Conservation (phyloP, 1,140 invertebrate genomes). For the Leptonema lineaticorne region DNA sequence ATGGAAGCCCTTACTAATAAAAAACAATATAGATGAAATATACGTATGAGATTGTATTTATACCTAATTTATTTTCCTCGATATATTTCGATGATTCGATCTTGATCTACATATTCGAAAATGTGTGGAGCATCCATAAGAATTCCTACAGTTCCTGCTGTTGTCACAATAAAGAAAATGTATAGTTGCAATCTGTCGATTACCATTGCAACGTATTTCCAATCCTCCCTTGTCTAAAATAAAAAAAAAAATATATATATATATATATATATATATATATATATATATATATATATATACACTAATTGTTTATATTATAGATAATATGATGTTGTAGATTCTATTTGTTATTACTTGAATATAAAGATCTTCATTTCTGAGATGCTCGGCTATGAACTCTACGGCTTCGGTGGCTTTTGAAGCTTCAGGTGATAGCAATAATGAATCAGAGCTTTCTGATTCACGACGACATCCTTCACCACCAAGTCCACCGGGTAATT, state of each 20-base stretch:
- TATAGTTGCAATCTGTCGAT: constrained; percentile 96
- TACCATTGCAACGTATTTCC: constrained; percentile 99
- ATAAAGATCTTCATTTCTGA: constrained; percentile 94
- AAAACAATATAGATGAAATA: constrained; percentile 1
- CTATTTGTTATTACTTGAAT: constrained; percentile 75
- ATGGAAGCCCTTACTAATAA: constrained; percentile 24
- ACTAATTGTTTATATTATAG: neutral
- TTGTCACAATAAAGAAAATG: constrained; percentile 96
- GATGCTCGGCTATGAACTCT: constrained; percentile 96
- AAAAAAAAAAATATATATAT: neutral
- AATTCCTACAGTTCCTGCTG: constrained; percentile 93
- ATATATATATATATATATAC: neutral
- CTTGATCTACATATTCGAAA: constrained; percentile 98
- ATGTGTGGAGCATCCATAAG: constrained; percentile 99
- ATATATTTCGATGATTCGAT: constrained; percentile 93
- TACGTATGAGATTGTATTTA: neutral
- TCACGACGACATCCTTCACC: constrained; percentile 71
- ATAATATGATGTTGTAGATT: neutral
- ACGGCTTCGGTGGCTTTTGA: constrained; percentile 95
- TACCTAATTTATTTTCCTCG: constrained; percentile 73
- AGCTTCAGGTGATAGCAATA: constrained; percentile 87
- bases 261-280: too few species aligned
- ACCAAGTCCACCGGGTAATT: constrained; percentile 56
- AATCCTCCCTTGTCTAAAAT: constrained; percentile 93
- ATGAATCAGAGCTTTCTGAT: constrained; percentile 87